Evolutionary conservation across 2,797 vertebrate genomes (phyloP).

Genomic region (Gobionotothen gibberifrons): DNA sequence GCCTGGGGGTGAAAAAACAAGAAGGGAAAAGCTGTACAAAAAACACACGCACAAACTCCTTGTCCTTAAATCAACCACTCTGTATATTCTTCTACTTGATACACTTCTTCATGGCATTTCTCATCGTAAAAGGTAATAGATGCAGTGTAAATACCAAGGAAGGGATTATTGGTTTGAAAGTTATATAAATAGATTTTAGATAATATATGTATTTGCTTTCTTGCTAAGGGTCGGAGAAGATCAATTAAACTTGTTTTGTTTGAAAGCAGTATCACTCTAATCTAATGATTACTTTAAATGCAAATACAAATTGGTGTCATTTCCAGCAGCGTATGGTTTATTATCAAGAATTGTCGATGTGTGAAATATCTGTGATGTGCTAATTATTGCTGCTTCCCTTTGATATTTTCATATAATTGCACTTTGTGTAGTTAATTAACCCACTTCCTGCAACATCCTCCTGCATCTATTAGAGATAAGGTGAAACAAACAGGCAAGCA

Average conservation of each 20-base stretch:
- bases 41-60: not conserved
- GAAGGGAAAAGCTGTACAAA: not conserved
- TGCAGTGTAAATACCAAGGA: not conserved
- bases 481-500: not conserved
- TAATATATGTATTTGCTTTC: slow-evolving; percentile 4
- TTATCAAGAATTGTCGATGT: not conserved
- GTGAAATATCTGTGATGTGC: not conserved
- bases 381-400: not conserved
- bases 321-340: not conserved
- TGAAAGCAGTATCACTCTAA: too few relatives aligned
- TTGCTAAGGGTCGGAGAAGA: not conserved
- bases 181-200: not conserved
- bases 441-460: not conserved
- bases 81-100: not conserved
- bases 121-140: not conserved
- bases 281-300: not conserved
- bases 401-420: slow-evolving; percentile 9
- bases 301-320: not conserved
- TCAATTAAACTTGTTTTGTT: not conserved
- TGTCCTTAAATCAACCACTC: not conserved
- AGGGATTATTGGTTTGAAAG: not conserved
- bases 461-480: not conserved
- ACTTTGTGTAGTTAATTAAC: slow-evolving; percentile 4
- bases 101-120: not conserved
- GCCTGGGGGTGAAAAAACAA: not conserved